phyloP scores from a whole-genome alignment of 2,888 invertebrate genomes.

The Mesoligia furuncula region DNA sequence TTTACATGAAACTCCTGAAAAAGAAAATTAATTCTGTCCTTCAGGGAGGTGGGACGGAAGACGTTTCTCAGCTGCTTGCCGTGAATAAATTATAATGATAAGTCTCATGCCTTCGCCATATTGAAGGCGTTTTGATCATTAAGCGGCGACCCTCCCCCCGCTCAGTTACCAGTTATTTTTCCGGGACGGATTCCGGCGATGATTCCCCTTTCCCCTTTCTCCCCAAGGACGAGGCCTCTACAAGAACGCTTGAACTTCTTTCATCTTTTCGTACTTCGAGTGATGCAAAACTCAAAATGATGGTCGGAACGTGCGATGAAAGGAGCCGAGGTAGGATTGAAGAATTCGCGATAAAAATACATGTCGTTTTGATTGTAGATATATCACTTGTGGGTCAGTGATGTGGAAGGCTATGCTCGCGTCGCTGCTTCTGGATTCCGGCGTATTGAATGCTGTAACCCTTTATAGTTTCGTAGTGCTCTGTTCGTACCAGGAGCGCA shows the following conservation, averaged over 20 bases:
- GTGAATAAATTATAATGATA: slow-evolving; percentile 90
- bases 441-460: slow-evolving; percentile 24
- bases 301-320: slow-evolving; percentile 70
- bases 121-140: slow-evolving; percentile 89
- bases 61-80: slow-evolving; percentile 77
- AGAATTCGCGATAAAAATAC: slow-evolving; percentile 55
- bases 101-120: slow-evolving; percentile 86
- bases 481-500: slow-evolving; percentile 3
- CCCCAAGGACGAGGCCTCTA: slow-evolving; percentile 75
- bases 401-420: slow-evolving; percentile 49
- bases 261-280: slow-evolving; percentile 80
- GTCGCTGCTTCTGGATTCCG: slow-evolving; percentile 30
- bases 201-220: slow-evolving; percentile 76
- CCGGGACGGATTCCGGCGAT: slow-evolving; percentile 74
- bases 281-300: slow-evolving; percentile 75
- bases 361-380: slow-evolving; percentile 57
- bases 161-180: slow-evolving; percentile 81
- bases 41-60: slow-evolving; percentile 61
- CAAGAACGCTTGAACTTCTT: slow-evolving; percentile 82
- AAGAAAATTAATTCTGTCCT: slow-evolving; percentile 58
- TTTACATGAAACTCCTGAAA: slow-evolving; percentile 49
- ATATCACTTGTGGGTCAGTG: slow-evolving; percentile 53
- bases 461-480: slow-evolving; percentile 37
- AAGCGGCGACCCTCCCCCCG: slow-evolving; percentile 72
- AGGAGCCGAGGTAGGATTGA: slow-evolving; percentile 54